These are phyloP conservation scores for Chaetops frenatus DNA, from an alignment of 2,113 vertebrate genomes.

Conservation along the genomic window DNA sequence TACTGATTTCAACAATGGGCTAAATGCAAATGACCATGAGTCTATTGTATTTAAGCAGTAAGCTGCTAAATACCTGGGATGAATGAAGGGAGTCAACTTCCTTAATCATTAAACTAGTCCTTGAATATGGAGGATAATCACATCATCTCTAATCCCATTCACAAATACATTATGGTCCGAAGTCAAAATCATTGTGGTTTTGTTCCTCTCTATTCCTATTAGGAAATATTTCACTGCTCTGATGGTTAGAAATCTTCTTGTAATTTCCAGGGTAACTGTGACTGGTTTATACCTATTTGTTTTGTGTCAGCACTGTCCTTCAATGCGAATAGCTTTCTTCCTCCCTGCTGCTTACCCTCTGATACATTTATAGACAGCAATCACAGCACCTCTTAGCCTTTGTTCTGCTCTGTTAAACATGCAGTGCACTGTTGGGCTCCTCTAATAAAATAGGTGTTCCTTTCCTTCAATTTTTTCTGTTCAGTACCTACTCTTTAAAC, in stretches of 20 bases:
- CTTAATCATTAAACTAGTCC: background rate
- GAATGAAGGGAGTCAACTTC: background rate
- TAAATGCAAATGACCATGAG: background rate
- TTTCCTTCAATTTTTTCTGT: background rate
- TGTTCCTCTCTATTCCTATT: background rate
- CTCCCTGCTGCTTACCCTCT: constrained; percentile 16
- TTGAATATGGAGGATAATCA: background rate
- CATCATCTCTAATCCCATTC: constrained; percentile 25
- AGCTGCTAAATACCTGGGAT: background rate
- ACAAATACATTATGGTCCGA: background rate
- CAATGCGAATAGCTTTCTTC: background rate
- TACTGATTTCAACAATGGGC: background rate
- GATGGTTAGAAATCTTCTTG: background rate
- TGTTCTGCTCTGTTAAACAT: constrained; percentile 34
- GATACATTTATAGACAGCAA: constrained; percentile 1
- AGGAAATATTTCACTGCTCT: background rate
- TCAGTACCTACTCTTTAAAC: background rate
- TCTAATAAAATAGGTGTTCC: background rate
- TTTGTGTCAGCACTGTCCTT: background rate
- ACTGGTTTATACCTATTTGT: constrained; percentile 16
- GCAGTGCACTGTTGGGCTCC: background rate
- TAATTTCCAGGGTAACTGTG: background rate
- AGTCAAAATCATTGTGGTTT: background rate
- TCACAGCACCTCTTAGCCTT: background rate
- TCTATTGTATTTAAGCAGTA: constrained; percentile 19